Evolutionary conservation across 2,888 invertebrate species (phyloP).

Genomic region (Exephanes ischioxanthus): DNA sequence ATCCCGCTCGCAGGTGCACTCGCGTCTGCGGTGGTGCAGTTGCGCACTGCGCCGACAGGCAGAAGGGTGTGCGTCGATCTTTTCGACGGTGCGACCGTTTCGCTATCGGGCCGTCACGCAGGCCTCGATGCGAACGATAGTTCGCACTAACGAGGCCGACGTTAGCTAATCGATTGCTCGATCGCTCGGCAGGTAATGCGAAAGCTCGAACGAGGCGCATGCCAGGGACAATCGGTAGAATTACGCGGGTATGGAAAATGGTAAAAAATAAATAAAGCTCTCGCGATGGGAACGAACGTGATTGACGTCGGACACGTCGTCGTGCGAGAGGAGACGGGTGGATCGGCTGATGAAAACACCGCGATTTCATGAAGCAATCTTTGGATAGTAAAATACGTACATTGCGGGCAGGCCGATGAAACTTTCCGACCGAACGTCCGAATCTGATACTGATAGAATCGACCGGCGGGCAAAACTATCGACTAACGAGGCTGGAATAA

Average conservation of each 20-base stretch:
- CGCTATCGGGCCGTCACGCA: not conserved
- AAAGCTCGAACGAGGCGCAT: not conserved
- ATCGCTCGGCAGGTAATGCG: not conserved
- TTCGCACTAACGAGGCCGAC: constrained; percentile 3
- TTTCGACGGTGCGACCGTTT: constrained; percentile 26
- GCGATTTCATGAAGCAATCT: not conserved
- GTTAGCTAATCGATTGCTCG: constrained; percentile 21
- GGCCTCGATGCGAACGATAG: constrained; percentile 1
- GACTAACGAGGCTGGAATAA: not conserved
- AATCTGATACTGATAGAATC: constrained; percentile 20
- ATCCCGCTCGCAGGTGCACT: not conserved
- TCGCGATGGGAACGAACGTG: constrained; percentile 1
- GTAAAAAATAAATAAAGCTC: not conserved
- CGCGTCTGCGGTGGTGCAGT: constrained; percentile 56
- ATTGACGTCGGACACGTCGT: constrained; percentile 9
- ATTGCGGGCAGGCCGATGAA: not conserved
- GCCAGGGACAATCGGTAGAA: not conserved
- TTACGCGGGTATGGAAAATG: not conserved
- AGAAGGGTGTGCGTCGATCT: constrained; percentile 33
- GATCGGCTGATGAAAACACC: not conserved
- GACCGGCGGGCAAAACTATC: not conserved
- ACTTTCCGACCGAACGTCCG: not conserved
- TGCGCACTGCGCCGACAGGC: constrained; percentile 47
- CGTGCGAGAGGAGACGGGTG: not conserved
- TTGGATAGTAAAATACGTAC: constrained; percentile 20